phyloP scores from a whole-genome alignment of 2,797 vertebrate genomes.

The Psittacula echo region DNA sequence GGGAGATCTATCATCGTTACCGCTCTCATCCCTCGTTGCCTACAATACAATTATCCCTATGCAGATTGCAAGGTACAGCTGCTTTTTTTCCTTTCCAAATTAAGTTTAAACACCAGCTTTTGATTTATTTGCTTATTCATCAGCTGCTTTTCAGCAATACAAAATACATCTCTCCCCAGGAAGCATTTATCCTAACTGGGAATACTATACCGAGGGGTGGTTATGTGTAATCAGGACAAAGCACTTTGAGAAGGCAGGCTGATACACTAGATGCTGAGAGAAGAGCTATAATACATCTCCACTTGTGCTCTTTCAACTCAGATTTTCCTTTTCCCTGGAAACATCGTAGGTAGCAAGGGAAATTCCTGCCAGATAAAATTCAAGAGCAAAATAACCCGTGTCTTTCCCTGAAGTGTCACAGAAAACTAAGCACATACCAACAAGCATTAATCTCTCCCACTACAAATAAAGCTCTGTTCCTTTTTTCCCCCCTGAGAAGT shows the following conservation, averaged over 20 bases:
- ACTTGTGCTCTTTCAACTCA: not conserved
- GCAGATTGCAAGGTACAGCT: not conserved
- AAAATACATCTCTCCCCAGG: not conserved
- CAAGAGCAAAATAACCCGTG: not conserved
- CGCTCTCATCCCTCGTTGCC: not conserved
- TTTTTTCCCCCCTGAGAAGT: not conserved
- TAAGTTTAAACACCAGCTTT: constrained; percentile 25
- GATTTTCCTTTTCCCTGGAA: constrained; percentile 13
- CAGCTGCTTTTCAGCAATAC: constrained; percentile 21
- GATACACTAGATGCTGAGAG: not conserved
- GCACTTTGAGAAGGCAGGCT: constrained; percentile 3
- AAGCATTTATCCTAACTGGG: constrained; percentile 29
- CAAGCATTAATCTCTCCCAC: not conserved
- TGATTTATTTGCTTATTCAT: constrained; percentile 48
- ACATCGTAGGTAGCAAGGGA: not conserved
- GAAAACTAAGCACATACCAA: not conserved
- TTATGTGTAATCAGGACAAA: constrained; percentile 24
- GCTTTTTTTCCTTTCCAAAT: not conserved
- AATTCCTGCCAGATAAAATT: constrained; percentile 10
- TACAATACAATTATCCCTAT: not conserved
- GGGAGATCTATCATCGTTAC: not conserved
- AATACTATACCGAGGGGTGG: not conserved
- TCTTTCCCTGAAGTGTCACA: not conserved
- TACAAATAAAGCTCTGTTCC: not conserved
- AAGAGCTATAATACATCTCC: not conserved